Base-by-base conservation (phyloP, 2,888 invertebrate species). In the Metellina segmentata region DNA sequence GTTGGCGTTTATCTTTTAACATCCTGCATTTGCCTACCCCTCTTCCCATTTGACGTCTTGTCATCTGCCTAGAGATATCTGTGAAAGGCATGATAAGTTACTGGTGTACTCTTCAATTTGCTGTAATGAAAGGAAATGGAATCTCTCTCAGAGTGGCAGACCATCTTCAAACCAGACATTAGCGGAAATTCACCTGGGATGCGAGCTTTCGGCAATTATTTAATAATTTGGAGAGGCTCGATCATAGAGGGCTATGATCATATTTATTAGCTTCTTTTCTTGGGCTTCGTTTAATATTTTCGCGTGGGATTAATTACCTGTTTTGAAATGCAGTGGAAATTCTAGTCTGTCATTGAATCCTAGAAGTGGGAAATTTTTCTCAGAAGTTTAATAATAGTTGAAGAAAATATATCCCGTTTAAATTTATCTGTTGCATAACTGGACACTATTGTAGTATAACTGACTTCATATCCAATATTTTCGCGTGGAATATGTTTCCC, bases 1-100 rank as follows among this genome's bases (percentile, higher is more conserved):
- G 16, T 13, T 72, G 74, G 74, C 72, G 81, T 88, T 85, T 79
- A 85, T 85, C 85, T 81, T 70, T 86, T 85, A 48, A 52, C 72
- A 85, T 53, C 71, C 51, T 70, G 48, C 34, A 16, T 16, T 52
- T 74, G 74, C 74, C 74, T 74, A 48, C 69, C 74, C 49, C 79
- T 70, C 52, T 79, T 34, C 13, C 70, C 71, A 34, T 85, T 85
- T 81, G 88, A 81, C 75, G 51, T 85, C 85, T 52, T 85, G 85
- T 90, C 85, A 85, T 78, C 61, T 20, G 79, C n/a, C 19, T 70
- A 51, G 52, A 19, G 75, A 75, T 89, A 87, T 69, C 20, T 8
- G 9, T n/a, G 9, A 19, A 52, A 61, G 34, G 52, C 19, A 52
- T 78, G 78, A 78, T 78, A 78, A 78, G 78, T 75, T 75, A 20